Percentiles rank a stretch among this genome's conserved stretches.
Conservation (phyloP, 2,888 invertebrate genomes). For the Metalampra italica region DNA sequence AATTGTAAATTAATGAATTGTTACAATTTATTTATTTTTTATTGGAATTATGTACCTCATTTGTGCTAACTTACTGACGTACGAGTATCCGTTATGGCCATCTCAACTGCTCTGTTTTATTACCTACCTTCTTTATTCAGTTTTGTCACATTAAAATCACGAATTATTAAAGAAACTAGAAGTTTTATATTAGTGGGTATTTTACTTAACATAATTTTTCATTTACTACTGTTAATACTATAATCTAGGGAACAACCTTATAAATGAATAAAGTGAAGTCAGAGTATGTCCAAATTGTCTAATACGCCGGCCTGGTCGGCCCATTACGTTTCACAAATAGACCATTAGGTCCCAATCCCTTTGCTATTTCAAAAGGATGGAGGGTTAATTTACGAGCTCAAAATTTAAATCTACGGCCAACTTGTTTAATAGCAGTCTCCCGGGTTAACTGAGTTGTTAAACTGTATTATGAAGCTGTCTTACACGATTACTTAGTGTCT, state of each 20-base stretch:
- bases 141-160: too few relatives aligned
- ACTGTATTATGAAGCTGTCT: slow-evolving; percentile 55
- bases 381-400: slow-evolving; percentile 77
- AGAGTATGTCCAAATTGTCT: slow-evolving; percentile 70
- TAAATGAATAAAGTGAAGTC: slow-evolving; percentile 59
- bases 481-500: slow-evolving; percentile 31
- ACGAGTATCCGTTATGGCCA: too few relatives aligned
- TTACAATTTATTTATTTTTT: too few relatives aligned
- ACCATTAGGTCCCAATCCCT: slow-evolving; percentile 76
- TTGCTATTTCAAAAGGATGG: slow-evolving; percentile 77
- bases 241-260: slow-evolving; percentile 38
- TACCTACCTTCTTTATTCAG: too few relatives aligned
- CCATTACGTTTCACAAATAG: slow-evolving; percentile 77
- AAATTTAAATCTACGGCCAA: slow-evolving; percentile 77
- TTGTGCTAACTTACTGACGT: too few relatives aligned
- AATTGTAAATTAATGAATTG: too few relatives aligned
- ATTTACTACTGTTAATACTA: neutral
- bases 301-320: slow-evolving; percentile 66
- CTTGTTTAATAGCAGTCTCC: slow-evolving; percentile 68
- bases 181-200: too few relatives aligned
- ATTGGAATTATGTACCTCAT: too few relatives aligned
- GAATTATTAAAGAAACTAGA: too few relatives aligned
- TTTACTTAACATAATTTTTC: too few relatives aligned
- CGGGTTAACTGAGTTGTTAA: slow-evolving; percentile 70
- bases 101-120: too few relatives aligned